Percentiles rank a stretch among this genome's conserved stretches.
phyloP scores from a whole-genome alignment of 2,888 invertebrate genomes.

The Galerucella calmariensis region DNA sequence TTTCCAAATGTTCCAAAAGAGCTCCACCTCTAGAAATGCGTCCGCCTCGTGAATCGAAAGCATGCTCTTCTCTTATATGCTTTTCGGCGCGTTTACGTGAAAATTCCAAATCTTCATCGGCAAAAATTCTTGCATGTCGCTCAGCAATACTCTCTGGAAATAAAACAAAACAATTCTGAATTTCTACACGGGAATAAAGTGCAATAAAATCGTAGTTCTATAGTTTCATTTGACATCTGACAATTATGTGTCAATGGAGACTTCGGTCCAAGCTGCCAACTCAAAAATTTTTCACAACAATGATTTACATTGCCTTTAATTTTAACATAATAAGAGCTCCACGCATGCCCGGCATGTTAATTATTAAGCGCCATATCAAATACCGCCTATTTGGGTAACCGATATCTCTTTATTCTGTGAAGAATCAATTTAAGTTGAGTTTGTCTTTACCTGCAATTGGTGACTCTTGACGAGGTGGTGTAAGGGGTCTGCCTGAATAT shows the following conservation, averaged over 20 bases:
- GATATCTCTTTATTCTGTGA: too few relatives aligned
- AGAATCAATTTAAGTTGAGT: background rate
- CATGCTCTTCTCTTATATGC: conserved; percentile 67
- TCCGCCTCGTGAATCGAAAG: conserved; percentile 75
- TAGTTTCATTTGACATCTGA: too few relatives aligned
- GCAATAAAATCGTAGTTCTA: too few relatives aligned
- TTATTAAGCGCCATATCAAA: too few relatives aligned
- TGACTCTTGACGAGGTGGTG: conserved; percentile 53
- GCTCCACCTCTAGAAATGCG: conserved; percentile 54
- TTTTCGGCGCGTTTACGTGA: conserved; percentile 67
- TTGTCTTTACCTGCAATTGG: conserved; percentile 31
- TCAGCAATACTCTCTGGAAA: conserved; percentile 57
- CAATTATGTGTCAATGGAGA: too few relatives aligned
- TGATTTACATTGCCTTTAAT: too few relatives aligned
- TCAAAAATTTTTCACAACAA: too few relatives aligned
- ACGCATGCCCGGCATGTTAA: too few relatives aligned
- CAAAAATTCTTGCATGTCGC: conserved; percentile 65
- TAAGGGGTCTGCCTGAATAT: conserved; percentile 68
- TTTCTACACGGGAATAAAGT: too few relatives aligned
- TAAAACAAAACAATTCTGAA: background rate
- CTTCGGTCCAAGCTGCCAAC: too few relatives aligned
- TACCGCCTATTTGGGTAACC: too few relatives aligned
- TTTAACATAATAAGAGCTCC: too few relatives aligned
- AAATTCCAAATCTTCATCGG: conserved; percentile 66
- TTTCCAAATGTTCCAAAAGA: conserved; percentile 64